Conservation (phyloP, 2,113 vertebrate species). For the Leucopsar rothschildi region DNA sequence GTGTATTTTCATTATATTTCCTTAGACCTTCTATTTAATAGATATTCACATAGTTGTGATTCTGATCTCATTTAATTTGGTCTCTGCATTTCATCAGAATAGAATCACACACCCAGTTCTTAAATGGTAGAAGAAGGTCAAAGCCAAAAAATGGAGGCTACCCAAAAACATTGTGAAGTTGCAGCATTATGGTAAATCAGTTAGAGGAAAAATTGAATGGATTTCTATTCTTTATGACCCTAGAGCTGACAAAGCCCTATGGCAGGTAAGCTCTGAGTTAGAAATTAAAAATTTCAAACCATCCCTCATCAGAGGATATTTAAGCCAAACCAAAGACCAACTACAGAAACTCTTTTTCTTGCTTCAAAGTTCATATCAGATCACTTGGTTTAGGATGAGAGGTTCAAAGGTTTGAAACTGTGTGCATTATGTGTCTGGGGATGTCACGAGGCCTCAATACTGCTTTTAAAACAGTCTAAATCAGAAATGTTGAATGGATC, state of each 20-base stretch:
- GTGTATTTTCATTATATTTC: background rate
- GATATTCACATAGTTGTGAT: background rate
- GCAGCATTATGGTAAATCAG: background rate
- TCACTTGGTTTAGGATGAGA: background rate
- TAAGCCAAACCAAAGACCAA: background rate
- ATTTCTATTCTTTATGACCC: background rate
- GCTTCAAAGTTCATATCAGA: background rate
- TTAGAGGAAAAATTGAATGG: background rate
- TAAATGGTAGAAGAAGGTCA: background rate
- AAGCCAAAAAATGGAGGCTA: background rate
- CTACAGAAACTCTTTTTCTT: background rate
- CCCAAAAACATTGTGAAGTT: background rate
- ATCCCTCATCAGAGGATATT: background rate
- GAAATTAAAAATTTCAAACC: background rate
- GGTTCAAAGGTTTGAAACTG: background rate
- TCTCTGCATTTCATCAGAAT: background rate
- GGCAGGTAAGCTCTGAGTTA: background rate
- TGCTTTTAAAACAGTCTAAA: background rate
- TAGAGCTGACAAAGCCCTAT: background rate
- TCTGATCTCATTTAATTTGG: background rate
- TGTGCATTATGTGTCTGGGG: background rate
- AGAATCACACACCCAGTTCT: background rate
- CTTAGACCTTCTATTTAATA: background rate
- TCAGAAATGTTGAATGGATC: background rate
- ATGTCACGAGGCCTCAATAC: accelerated